These are phyloP conservation scores for Zophobas morio DNA, from an alignment of 1,140 invertebrate species.

Conservation along the genomic window DNA sequence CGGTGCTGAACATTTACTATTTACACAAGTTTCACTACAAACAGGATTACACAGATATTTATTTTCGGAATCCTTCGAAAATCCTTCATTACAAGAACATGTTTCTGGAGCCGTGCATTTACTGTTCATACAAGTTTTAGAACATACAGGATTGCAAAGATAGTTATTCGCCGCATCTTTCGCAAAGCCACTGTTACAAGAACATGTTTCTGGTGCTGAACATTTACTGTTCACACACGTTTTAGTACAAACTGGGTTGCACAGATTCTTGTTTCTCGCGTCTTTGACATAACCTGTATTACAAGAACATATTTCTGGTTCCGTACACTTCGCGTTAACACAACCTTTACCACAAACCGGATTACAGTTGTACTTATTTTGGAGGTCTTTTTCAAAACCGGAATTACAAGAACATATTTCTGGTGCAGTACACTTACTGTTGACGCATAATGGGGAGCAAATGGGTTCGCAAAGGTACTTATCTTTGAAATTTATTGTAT, in stretches of 20 bases:
- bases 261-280: background rate
- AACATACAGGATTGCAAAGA: no score
- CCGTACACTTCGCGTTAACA: slow-evolving; percentile 68
- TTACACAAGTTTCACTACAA: slow-evolving; percentile 63
- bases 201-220: no score
- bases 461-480: background rate
- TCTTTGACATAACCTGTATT: slow-evolving; percentile 59
- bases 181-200: no score
- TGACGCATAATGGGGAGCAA: no score
- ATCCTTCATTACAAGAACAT: no score
- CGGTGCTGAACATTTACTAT: slow-evolving; percentile 66
- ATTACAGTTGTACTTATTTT: background rate
- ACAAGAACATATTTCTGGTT: slow-evolving; percentile 59
- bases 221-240: no score
- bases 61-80: slow-evolving; percentile 24
- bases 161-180: no score
- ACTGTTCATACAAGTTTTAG: no score
- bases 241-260: no score
- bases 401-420: slow-evolving; percentile 56
- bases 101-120: no score
- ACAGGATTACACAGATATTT: no score
- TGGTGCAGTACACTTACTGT: slow-evolving; percentile 29
- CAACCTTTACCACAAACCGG: slow-evolving; percentile 53
- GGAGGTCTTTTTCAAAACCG: background rate
- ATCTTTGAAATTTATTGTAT: background rate